A percentile compares a stretch with the other conserved stretches of the same genome.
These are phyloP conservation scores for Synergus japonicus DNA, from an alignment of 2,888 invertebrate species.

Conservation along the genomic window DNA sequence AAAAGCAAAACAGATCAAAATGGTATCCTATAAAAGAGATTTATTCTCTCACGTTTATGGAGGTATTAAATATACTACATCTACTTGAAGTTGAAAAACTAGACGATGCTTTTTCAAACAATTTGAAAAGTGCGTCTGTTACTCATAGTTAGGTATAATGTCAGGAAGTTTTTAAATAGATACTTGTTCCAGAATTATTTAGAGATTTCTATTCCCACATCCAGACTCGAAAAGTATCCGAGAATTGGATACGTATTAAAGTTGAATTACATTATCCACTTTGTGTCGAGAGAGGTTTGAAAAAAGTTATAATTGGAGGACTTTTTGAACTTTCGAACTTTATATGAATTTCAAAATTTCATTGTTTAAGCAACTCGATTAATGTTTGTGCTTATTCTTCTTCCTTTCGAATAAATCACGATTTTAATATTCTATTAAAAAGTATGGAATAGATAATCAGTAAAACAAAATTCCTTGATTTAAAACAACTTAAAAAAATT, in stretches of 20 bases:
- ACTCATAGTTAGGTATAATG: not conserved
- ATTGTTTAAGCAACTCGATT: not conserved
- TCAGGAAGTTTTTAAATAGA: not conserved
- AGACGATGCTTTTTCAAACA: not conserved
- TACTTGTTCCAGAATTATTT: not conserved
- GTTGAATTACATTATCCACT: not conserved
- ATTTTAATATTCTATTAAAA: no score
- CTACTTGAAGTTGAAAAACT: not conserved
- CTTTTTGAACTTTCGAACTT: not conserved
- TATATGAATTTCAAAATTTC: not conserved
- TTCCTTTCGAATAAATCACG: no score
- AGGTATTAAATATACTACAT: not conserved
- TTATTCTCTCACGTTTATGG: not conserved
- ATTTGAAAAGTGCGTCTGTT: not conserved
- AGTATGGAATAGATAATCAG: no score
- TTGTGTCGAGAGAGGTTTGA: not conserved
- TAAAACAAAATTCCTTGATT: no score
- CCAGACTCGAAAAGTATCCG: not conserved
- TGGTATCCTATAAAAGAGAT: not conserved
- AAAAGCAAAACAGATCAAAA: not conserved
- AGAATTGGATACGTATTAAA: not conserved
- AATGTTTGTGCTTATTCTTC: no score
- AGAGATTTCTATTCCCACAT: slow-evolving; percentile 5
- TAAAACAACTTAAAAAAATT: no score
- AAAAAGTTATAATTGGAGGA: slow-evolving; percentile 18